Conservation (phyloP, 2,888 invertebrate species). For the Leptopilina drosophilae region DNA sequence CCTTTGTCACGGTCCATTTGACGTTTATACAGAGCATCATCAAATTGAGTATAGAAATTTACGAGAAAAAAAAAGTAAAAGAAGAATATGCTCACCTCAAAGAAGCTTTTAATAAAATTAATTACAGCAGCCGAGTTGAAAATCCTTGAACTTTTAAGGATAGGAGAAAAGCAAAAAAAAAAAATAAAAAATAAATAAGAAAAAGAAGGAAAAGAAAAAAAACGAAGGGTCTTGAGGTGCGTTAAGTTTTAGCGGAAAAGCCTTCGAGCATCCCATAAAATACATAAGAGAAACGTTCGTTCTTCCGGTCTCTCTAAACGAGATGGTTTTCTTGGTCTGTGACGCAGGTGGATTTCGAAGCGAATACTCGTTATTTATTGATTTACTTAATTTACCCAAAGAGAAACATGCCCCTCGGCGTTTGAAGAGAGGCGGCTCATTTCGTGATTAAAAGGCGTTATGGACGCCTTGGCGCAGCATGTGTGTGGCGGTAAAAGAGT, state of each 20-base stretch:
- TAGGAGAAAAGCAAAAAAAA: slow-evolving; percentile 3
- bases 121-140: slow-evolving; percentile 37
- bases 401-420: slow-evolving; percentile 64
- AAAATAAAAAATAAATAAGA: too few species aligned
- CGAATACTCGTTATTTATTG: slow-evolving; percentile 74
- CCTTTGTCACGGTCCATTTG: too few species aligned
- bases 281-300: neutral
- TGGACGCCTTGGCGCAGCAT: slow-evolving; percentile 71
- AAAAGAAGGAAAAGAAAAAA: too few species aligned
- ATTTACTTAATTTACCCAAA: slow-evolving; percentile 75
- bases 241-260: slow-evolving; percentile 41
- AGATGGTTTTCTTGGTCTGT: slow-evolving; percentile 29
- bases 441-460: slow-evolving; percentile 76
- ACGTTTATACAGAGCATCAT: too few species aligned
- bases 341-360: slow-evolving; percentile 70
- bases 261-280: slow-evolving; percentile 36
- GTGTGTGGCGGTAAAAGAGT: slow-evolving; percentile 68
- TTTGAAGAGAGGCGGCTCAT: slow-evolving; percentile 71
- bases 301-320: slow-evolving; percentile 19
- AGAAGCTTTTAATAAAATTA: slow-evolving; percentile 35
- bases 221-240: slow-evolving; percentile 10
- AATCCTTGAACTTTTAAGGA: slow-evolving; percentile 16
- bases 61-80: neutral
- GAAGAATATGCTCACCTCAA: slow-evolving; percentile 7
- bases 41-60: neutral